Evolutionary conservation across 2,113 vertebrate genomes (phyloP).

Genomic region (Poeciliopsis prolifica): DNA sequence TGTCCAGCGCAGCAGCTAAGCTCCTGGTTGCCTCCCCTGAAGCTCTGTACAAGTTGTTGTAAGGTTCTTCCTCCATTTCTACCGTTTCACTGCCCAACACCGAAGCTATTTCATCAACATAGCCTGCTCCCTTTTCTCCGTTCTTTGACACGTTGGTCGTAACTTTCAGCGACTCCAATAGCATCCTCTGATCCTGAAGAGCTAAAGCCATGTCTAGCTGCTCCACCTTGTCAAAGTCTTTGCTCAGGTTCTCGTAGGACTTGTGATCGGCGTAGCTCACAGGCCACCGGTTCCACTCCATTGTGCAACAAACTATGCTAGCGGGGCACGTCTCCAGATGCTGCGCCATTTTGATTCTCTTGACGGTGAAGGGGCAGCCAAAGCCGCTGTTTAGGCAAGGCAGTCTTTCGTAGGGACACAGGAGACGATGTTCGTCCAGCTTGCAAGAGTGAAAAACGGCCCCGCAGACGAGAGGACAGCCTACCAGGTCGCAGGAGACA

Average conservation of each 20-base stretch:
- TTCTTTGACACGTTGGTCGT: conserved; percentile 90
- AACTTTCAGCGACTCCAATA: conserved; percentile 95
- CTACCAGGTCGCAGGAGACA: conserved; percentile 91
- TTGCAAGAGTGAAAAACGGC: conserved; percentile 97
- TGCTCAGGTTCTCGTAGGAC: conserved; percentile 96
- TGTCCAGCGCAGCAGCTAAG: conserved; percentile 92
- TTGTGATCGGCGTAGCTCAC: conserved; percentile 96
- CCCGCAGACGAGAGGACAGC: conserved; percentile 93
- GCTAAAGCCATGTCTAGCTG: conserved; percentile 98
- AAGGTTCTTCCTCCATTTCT: conserved; percentile 88
- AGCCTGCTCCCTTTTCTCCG: conserved; percentile 78
- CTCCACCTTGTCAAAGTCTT: conserved; percentile 94
- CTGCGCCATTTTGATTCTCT: conserved; percentile 91
- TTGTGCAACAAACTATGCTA: conserved; percentile 97
- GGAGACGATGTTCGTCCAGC: conserved; percentile 89
- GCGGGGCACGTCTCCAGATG: conserved; percentile 94
- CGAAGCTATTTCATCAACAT: conserved; percentile 81
- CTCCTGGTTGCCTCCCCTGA: conserved; percentile 90
- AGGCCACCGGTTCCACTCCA: conserved; percentile 99
- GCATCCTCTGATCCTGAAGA: conserved; percentile 97
- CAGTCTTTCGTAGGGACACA: conserved; percentile 94
- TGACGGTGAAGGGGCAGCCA: conserved; percentile 91
- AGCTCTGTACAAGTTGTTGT: conserved; percentile 87
- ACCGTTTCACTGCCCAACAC: conserved; percentile 80
- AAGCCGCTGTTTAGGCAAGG: conserved; percentile 94